Percentiles rank a stretch among this genome's conserved stretches.
Evolutionary conservation across 2,797 vertebrate species (phyloP).

Genomic region (Tapirus indicus): DNA sequence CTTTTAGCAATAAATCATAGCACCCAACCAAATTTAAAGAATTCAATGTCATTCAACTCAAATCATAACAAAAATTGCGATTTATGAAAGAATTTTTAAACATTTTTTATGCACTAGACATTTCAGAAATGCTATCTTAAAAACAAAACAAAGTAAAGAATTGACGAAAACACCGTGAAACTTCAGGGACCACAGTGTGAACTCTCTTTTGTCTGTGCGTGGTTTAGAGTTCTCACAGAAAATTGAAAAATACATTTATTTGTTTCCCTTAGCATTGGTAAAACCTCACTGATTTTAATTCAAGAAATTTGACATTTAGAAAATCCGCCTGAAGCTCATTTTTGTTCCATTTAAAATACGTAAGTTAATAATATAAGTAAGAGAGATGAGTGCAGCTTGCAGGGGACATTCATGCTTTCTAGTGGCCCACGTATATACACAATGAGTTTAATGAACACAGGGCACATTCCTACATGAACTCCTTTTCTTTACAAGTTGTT

Average conservation of each 20-base stretch:
- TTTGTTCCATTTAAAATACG: slow-evolving; percentile 1
- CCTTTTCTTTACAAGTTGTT: not conserved
- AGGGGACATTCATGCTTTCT: not conserved
- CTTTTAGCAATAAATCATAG: not conserved
- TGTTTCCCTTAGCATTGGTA: not conserved
- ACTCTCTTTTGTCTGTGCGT: not conserved
- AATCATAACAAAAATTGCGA: not conserved
- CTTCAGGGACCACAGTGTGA: not conserved
- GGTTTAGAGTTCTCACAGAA: not conserved
- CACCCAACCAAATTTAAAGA: not conserved
- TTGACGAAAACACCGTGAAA: not conserved
- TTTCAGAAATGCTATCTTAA: not conserved
- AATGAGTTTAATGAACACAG: not conserved
- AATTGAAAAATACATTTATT: slow-evolving; percentile 25
- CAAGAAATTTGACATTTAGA: slow-evolving; percentile 10
- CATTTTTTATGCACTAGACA: not conserved
- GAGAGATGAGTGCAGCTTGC: not conserved
- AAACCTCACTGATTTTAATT: not conserved
- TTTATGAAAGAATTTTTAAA: slow-evolving; percentile 8
- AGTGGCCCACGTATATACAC: not conserved
- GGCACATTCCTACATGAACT: not conserved
- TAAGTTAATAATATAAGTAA: not conserved
- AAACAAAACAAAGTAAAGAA: slow-evolving; percentile 43
- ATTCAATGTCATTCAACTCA: not conserved
- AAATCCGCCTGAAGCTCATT: not conserved